Base-by-base conservation (phyloP, 2,888 invertebrate genomes). In the Acrobasis suavella region DNA sequence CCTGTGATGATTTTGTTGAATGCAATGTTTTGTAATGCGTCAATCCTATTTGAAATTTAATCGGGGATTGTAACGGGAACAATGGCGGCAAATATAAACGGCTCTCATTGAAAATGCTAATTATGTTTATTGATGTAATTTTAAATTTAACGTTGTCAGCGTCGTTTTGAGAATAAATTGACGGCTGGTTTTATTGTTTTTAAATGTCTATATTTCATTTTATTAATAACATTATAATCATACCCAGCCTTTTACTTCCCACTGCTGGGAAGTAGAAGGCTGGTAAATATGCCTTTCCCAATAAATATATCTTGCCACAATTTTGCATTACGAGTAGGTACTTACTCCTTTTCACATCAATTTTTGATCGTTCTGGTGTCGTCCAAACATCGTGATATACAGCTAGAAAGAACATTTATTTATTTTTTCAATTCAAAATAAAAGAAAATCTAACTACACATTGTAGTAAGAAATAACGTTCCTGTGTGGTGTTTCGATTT, bases 1-100 rank as follows among this genome's bases (percentile, higher is more conserved):
- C 42, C 42, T 50, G n/a, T 54, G 37, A 54, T 50, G 16, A 54
- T 54, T 54, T n/a, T 54, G 37, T 54, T 37, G 54, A 54, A 54
- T 54, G 37, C 37, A 54, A 15, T 14, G 32, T 54, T 54, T 54
- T 54, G 37, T 37, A 54, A 8, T 2, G 38, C 37, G 32, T 54
- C 54, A 54, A 54, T 54, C 54, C 54, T 54, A 37, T 54, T 54
- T 32, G 37, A 38, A 37, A 15, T 32, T 17, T 9, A 50, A 50
- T 16, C 17, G 12, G 12, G n/a, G 54, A 15, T 37, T 37, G 37
- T 7, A 32, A 54, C 37, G 37, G 8, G 8, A 54, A 37, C n/a
- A 37, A 54, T 37, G 37, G 14, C 37, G 37, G 54, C 14, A 10
- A 54, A 54, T 54, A 38, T 54, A 32, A 54, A 54, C 37, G 37